Evolutionary conservation across 2,888 invertebrate species (phyloP), one percentile per base, ranked within the genome.

Genomic region (Synanthedon vespiformis): DNA sequence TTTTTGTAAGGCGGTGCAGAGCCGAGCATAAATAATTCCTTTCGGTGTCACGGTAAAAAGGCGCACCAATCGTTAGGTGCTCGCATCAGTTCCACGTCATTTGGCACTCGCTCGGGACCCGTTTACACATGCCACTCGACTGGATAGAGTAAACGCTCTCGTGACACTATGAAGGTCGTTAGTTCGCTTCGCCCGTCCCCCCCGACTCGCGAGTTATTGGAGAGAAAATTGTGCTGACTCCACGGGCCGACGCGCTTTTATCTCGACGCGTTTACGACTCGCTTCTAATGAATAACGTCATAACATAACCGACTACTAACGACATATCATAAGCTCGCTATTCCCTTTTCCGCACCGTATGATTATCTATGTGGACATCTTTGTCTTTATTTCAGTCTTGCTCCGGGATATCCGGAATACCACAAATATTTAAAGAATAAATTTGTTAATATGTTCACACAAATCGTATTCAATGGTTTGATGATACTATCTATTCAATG

Each of bases 71-170:
- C 77, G 77, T 75, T 75, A 78, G 72, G 69, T 72, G 69, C 63
- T 69, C 70, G 63, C 75, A 72, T 77, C 70, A 73, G 74, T 77
- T 74, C 74, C 74, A 63, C 74, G 58, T 79, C 80, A 79, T 79
- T 80, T 72, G 70, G 58, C 67, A 58, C 59, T 56, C 61, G 57
- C 58, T 58, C 57, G 56, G 60, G 62, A 55, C 64, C 61, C 72
- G 74, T 72, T 72, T 67, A 72, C 76, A 76, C 75, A 68, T 65
- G 72, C 73, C 72, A 69, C 70, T 74, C 65, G 59, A 64, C 56
- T 61, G 57, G 63, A 61, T 49, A 49, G 41, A 50, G 50, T 40
- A 50, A 50, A 50, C 50, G 50, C 50, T 12, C 16, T 18, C 48
- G 48, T 18, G 48, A 12, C 48, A 22, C 48, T 48, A 22, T 14